A percentile compares a stretch with the other conserved stretches of the same genome.
These are phyloP conservation scores for Shargacucullia verbasci DNA, from an alignment of 2,888 invertebrate genomes.

Conservation along the genomic window DNA sequence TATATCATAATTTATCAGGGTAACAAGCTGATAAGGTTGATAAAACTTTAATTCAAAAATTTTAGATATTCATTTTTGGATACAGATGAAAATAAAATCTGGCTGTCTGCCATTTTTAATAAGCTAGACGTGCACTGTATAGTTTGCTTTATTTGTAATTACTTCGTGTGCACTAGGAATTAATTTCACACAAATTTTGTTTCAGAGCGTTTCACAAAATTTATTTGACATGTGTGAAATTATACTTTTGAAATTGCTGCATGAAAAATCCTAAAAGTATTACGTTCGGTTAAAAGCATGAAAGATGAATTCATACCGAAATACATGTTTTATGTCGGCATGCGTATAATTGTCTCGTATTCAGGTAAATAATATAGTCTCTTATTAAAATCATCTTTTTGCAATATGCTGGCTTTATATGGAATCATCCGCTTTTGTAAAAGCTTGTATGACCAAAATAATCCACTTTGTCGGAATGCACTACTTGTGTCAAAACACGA, in stretches of 20 bases:
- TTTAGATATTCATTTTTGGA: conserved; percentile 20
- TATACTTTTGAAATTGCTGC: neutral
- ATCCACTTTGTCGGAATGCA: neutral
- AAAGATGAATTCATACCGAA: too few species aligned
- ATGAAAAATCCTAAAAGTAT: neutral
- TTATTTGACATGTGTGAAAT: neutral
- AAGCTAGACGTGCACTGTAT: conserved; percentile 33
- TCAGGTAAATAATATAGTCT: neutral
- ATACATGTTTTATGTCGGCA: neutral
- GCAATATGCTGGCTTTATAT: neutral
- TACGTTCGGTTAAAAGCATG: neutral
- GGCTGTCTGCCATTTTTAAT: conserved; percentile 45
- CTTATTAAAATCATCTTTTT: conserved; percentile 8
- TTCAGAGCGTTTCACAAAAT: too few species aligned
- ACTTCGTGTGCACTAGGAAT: conserved; percentile 4
- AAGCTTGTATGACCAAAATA: neutral
- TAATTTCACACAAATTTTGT: conserved; percentile 6
- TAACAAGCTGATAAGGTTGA: too few species aligned
- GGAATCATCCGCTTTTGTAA: conserved; percentile 3
- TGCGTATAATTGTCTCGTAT: neutral
- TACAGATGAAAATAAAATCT: conserved; percentile 35
- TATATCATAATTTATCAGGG: too few species aligned
- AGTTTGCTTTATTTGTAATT: conserved; percentile 23
- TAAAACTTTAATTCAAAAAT: conserved; percentile 1
- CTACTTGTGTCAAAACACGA: too few species aligned